Base-by-base conservation (phyloP, 2,888 invertebrate genomes). In the Yponomeuta evonymella region DNA sequence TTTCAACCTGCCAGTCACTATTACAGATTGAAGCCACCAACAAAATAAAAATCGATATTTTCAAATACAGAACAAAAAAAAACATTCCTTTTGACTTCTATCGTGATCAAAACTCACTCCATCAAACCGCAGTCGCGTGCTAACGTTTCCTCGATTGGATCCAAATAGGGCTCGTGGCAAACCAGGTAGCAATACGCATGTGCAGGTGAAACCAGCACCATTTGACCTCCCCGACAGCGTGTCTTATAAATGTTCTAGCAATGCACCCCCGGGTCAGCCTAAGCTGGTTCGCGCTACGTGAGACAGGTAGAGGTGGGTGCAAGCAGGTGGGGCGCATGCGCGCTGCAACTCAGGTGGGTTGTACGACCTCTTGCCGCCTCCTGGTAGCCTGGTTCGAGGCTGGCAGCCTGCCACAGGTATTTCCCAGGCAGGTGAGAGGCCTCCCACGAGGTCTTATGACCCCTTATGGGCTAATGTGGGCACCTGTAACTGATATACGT, bases 361-460 rank as follows among this genome's bases (percentile, higher is more conserved):
- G 72, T 71, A 70, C 74, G 73, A 85, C 79, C 86, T 89, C 84
- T 83, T 84, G 72, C 69, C 70, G 68, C 48, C 65, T 78, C 77
- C 77, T 89, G 82, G 71, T 76, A 73, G 76, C 92, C 90, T 91
- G 84, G 90, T 92, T 90, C 82, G 78, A 83, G 90, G 86, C 91
- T 93, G 93, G 93, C 93, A 93, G 84, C 79, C 86, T 92, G 93
- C 92, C 93, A 93, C 92, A 92, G 93, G 93, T 92, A 92, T 80
- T 86, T 88, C 83, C 85, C 85, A 83, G 86, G 77, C 87, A 87
- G 86, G 88, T 88, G 86, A 78, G 76, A 78, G 73, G 79, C 78
- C 78, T 84, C 86, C 81, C 84, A 83, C 76, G 80, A 80, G 79
- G 77, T 76, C 79, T 74, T 70, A 72, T 83, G 84, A 86, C 86